Evolutionary conservation across 2,888 invertebrate species (phyloP).

Genomic region (Microdon myrmicae): DNA sequence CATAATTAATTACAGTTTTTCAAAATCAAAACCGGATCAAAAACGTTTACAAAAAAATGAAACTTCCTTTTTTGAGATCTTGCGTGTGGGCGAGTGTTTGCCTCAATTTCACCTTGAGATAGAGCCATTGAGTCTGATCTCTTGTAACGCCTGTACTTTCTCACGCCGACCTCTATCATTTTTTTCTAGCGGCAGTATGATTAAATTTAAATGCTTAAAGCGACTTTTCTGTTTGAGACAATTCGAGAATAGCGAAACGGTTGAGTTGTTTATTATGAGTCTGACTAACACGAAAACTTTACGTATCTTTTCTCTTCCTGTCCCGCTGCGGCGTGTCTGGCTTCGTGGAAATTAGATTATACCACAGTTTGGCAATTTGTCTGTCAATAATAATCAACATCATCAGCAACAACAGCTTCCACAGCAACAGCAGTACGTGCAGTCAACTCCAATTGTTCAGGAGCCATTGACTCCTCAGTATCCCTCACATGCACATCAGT

Average conservation of each 20-base stretch:
- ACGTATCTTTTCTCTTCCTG: conserved; percentile 7
- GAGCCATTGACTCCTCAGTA: conserved; percentile 64
- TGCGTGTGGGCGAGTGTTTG: conserved; percentile 19
- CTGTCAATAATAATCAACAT: conserved; percentile 60
- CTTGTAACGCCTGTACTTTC: conserved; percentile 21
- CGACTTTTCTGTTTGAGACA: conserved; percentile 29
- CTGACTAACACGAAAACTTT: conserved; percentile 14
- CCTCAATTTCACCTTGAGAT: too few relatives aligned
- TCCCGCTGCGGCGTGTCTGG: conserved; percentile 4
- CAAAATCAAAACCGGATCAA: conserved; percentile 22
- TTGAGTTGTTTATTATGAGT: conserved; percentile 16
- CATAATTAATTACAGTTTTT: conserved; percentile 19
- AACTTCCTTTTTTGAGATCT: conserved; percentile 1
- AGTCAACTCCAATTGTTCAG: conserved; percentile 63
- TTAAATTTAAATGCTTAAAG: conserved; percentile 32
- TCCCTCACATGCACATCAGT: conserved; percentile 59
- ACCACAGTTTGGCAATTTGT: conserved; percentile 61
- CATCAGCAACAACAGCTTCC: conserved; percentile 57
- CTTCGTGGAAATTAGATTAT: conserved; percentile 56
- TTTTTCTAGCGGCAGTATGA: conserved; percentile 14
- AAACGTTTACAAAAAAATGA: conserved; percentile 11
- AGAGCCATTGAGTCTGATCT: too few relatives aligned
- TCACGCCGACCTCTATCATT: conserved; percentile 19
- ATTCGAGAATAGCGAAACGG: conserved; percentile 21
- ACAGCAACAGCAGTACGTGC: conserved; percentile 59